Conservation (phyloP, 2,888 invertebrate genomes). For the Acleris sparsana region DNA sequence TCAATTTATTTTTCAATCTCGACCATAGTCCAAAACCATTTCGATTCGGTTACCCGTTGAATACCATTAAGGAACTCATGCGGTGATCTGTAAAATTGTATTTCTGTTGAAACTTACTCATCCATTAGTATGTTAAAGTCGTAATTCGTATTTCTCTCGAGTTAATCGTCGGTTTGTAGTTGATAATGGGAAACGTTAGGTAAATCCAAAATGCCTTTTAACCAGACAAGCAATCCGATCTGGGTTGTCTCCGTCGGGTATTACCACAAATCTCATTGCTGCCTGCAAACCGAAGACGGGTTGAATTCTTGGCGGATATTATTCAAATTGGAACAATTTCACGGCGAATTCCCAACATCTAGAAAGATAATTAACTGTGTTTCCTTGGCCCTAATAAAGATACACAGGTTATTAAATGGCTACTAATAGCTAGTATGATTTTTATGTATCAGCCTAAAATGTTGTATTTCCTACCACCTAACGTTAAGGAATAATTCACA, state of each 20-base stretch:
- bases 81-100: not conserved
- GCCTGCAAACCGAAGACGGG: not conserved
- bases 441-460: no score
- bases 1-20: slow-evolving; percentile 36
- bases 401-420: no score
- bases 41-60: slow-evolving; percentile 23
- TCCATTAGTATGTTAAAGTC: no score
- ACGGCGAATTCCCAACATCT: not conserved
- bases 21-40: slow-evolving; percentile 26
- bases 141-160: no score
- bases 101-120: no score
- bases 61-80: slow-evolving; percentile 5
- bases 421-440: no score
- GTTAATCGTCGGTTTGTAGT: no score
- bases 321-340: slow-evolving; percentile 18
- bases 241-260: slow-evolving; percentile 30
- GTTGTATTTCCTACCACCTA: no score
- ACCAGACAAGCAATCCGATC: slow-evolving; percentile 23
- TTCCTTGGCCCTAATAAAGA: no score
- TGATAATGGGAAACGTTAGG: no score
- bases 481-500: no score
- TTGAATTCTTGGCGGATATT: slow-evolving; percentile 20
- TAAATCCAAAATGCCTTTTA: slow-evolving; percentile 23
- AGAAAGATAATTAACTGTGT: not conserved
- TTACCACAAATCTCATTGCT: slow-evolving; percentile 30